Percentiles rank a stretch among this genome's conserved stretches.
These are phyloP conservation scores for Biston betularia DNA, from an alignment of 2,888 invertebrate genomes.

Conservation along the genomic window DNA sequence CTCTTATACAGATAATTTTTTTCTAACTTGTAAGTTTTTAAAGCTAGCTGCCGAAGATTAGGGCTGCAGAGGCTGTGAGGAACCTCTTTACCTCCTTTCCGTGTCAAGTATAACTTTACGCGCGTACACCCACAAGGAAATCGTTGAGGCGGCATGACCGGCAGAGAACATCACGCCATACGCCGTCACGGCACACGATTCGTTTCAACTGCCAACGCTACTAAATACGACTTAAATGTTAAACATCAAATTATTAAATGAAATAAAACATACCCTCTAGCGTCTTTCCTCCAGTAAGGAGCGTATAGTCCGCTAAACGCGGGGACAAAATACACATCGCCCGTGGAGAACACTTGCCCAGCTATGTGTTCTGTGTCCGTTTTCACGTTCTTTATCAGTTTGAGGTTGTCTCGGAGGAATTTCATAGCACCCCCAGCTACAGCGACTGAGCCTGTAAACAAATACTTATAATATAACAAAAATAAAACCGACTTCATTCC, in stretches of 20 bases:
- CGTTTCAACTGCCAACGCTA: no score
- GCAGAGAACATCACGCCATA: no score
- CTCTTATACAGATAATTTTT: no score
- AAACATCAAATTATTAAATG: background rate
- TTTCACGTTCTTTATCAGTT: slow-evolving; percentile 91
- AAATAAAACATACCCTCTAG: slow-evolving; percentile 90
- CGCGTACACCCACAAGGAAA: no score
- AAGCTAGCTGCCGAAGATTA: no score
- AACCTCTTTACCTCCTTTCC: no score
- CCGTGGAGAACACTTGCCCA: slow-evolving; percentile 93
- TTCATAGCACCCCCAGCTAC: slow-evolving; percentile 96
- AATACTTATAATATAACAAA: slow-evolving; percentile 4
- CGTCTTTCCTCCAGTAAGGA: slow-evolving; percentile 99
- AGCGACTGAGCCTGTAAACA: slow-evolving; percentile 90
- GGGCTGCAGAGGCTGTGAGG: no score
- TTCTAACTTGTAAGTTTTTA: no score
- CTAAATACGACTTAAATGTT: no score
- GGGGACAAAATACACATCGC: slow-evolving; percentile 99
- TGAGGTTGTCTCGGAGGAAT: slow-evolving; percentile 97
- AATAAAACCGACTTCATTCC: background rate
- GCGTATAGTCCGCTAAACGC: slow-evolving; percentile 99
- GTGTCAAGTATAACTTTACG: no score
- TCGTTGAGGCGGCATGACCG: no score
- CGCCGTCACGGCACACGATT: no score
- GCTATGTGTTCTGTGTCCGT: slow-evolving; percentile 91